Evolutionary conservation across 2,888 invertebrate genomes (phyloP), one percentile per base, ranked within the genome.

Genomic region (Dynastes maya): DNA sequence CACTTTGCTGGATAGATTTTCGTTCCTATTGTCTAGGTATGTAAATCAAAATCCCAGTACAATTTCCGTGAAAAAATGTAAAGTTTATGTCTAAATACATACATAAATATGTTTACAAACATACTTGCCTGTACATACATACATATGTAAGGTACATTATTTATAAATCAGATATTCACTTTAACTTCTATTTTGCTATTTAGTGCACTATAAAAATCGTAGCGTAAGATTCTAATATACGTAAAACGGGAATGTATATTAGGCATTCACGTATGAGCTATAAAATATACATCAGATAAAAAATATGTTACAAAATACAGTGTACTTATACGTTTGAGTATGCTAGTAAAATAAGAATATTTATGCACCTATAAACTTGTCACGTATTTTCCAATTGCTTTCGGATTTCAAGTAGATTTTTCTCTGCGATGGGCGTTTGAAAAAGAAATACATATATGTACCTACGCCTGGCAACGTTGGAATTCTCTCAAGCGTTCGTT

Each of bases 201-300:
- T 71, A 51, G 37, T 68, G 16, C 37, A 8, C 71, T 27, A 58
- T 71, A 71, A 71, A 71, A 71, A 58, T 71, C 71, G 32, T 51
- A 37, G 37, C 71, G 40, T 55, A 58, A 55, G 71, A 55, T 58
- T 53, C 71, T 58, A 55, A 71, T 71, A 53, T 53, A 51, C 45
- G 49, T 68, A 49, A 37, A 53, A 55, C 37, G 40, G 55, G 71
- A 71, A 55, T 37, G 16, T 71, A 71, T 71, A 71, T 58, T 71
- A 71, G 58, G 58, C 49, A 71, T 55, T 32, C 71, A 71, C 58
- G 71, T 71, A 71, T 71, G 55, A 71, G 71, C 55, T 27, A 55
- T 71, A 71, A 71, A 71, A 71, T 71, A 71, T 55, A 67, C 55
- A 58, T 58, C 71, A 71, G 67, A 71, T 71, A 71, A 71, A 71